Evolutionary conservation across 1,140 invertebrate genomes (phyloP), one percentile per base, ranked within the genome.

Genomic region (Bilobella aurantiaca): DNA sequence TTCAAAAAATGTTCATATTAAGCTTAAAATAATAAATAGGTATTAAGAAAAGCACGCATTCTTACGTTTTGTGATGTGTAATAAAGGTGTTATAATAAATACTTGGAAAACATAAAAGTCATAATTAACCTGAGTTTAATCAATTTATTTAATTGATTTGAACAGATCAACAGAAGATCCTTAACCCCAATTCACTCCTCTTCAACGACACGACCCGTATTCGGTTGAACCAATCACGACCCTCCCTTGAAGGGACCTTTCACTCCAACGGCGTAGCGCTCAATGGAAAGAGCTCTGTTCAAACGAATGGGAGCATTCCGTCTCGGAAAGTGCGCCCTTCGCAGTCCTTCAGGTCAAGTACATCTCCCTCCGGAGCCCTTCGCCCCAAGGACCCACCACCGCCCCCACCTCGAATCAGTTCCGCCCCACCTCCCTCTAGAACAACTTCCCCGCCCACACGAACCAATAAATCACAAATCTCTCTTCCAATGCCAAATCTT

Each of bases 361-460:
- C 14, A 16, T 18, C 58, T n/a, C 12, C 3, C n/a, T 1, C 46
- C 27, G 67, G 3, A 64, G 58, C 75, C 18, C 69, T 74, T 5
- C 59, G 77, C 29, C 77, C 76, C 1, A 73, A 69, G 58, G 76
- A 77, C 25, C 77, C 77, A n/a, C 76, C 77, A 23, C 76, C 76
- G 21, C 76, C 77, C 28, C 76, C 77, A 14, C 70, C 73, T 23
- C 61, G 68, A 46, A 61, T 49, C 5, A 42, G 46, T 23, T 62
- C 61, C 47, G 16, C 53, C 62, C 16, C 30, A 63, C 14, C 62
- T 49, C n/a, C 62, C 62, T 18, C 53, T 12, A 57, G 63, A 27
- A 65, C 21, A 62, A 27, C 32, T 2, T 32, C 18, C 27, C 63
- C 63, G 16, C 23, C 53, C 14, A 5, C 42, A 27, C 49, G 58